Evolutionary conservation across 2,888 invertebrate genomes (phyloP).

Genomic region (Acleris sparsana): DNA sequence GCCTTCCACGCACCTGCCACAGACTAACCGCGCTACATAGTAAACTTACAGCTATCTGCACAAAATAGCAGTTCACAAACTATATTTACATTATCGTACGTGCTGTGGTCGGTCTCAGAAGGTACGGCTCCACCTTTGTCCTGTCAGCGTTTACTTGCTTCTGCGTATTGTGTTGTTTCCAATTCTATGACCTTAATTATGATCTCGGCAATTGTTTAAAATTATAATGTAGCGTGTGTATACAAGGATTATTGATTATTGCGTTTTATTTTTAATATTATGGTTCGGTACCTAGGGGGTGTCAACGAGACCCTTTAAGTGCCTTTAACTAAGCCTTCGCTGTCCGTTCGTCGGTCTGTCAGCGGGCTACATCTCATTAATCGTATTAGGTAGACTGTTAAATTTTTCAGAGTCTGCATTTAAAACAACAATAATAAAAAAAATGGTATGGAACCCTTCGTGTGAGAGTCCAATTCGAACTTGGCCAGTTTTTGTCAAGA

Average conservation of each 20-base stretch:
- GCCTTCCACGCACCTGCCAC: constrained; percentile 9
- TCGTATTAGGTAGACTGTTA: too few species aligned
- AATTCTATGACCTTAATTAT: constrained; percentile 21
- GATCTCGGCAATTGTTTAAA: constrained; percentile 18
- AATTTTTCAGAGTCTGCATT: too few species aligned
- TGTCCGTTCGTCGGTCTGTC: too few species aligned
- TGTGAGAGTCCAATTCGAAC: too few species aligned
- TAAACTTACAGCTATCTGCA: constrained; percentile 21
- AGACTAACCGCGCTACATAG: constrained; percentile 20
- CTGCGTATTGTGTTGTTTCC: constrained; percentile 7
- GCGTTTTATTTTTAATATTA: too few species aligned
- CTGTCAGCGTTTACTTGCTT: constrained; percentile 23
- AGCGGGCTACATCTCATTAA: too few species aligned
- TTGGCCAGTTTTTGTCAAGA: too few species aligned
- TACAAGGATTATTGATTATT: not conserved
- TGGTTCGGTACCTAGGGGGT: too few species aligned
- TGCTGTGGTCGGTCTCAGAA: constrained; percentile 30
- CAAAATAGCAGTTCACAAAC: constrained; percentile 29
- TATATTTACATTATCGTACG: constrained; percentile 34
- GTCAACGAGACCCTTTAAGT: too few species aligned
- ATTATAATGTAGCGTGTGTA: constrained; percentile 6
- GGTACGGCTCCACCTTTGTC: constrained; percentile 24
- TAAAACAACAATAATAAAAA: too few species aligned
- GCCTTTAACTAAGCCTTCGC: too few species aligned
- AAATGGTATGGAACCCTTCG: too few species aligned